A percentile compares a stretch with the other conserved stretches of the same genome.
Evolutionary conservation across 2,888 invertebrate species (phyloP).

Genomic region (Scaptomyza reducta): DNA sequence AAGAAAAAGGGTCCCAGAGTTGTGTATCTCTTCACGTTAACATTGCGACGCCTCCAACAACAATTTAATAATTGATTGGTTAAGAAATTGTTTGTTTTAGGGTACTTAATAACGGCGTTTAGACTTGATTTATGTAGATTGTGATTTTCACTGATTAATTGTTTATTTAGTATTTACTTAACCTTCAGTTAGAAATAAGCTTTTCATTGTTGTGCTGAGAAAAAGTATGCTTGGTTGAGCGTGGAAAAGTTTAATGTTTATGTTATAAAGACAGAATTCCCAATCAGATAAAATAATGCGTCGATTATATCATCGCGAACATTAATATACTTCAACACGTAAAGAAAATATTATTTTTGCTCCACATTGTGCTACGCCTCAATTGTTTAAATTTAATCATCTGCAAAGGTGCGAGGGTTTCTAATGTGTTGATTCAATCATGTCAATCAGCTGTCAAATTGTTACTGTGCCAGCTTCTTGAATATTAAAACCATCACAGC

Average conservation of each 20-base stretch:
- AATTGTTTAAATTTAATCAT: slow-evolving; percentile 38
- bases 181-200: neutral
- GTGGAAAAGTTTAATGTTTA: neutral
- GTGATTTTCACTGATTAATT: neutral
- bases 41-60: slow-evolving; percentile 7
- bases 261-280: no score
- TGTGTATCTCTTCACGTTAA: slow-evolving; percentile 10
- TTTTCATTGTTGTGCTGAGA: neutral
- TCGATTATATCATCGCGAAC: no score
- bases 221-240: neutral
- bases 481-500: slow-evolving; percentile 8
- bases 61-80: slow-evolving; percentile 25
- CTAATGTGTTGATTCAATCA: slow-evolving; percentile 39
- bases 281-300: no score
- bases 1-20: slow-evolving; percentile 14
- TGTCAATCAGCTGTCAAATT: slow-evolving; percentile 58
- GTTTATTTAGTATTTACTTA: neutral
- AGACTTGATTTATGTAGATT: neutral
- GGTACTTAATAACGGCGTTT: neutral
- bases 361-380: neutral
- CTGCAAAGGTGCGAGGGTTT: slow-evolving; percentile 12
- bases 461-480: slow-evolving; percentile 1
- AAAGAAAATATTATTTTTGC: neutral
- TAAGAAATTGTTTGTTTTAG: slow-evolving; percentile 12
- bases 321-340: neutral